Conservation (phyloP, 2,113 vertebrate genomes). For the Haliaeetus leucogaster region DNA sequence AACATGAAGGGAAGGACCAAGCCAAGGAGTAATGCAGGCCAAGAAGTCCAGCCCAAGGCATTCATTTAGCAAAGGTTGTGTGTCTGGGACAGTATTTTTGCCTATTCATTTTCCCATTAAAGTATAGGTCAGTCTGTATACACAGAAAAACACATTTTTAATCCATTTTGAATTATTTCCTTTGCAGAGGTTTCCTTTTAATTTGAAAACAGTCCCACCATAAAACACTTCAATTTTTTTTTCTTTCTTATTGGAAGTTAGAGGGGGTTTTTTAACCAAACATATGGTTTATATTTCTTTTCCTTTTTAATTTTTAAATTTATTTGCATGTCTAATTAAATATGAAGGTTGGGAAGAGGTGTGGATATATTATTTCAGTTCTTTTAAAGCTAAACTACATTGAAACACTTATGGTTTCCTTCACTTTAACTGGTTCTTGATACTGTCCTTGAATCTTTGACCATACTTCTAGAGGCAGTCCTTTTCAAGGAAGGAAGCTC, state of each 20-base stretch:
- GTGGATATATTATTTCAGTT: background rate
- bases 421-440: background rate
- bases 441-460: background rate
- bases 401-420: background rate
- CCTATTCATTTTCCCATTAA: background rate
- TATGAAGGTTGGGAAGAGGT: background rate
- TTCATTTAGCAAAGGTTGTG: background rate
- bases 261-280: fast-evolving
- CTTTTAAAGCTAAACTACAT: background rate
- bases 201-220: background rate
- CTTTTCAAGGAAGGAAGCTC: background rate
- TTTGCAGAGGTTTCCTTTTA: background rate
- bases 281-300: background rate
- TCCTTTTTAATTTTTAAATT: background rate
- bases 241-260: background rate
- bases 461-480: background rate
- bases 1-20: background rate
- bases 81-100: background rate
- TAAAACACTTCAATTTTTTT: background rate
- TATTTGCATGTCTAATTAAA: background rate
- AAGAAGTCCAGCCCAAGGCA: background rate
- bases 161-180: background rate
- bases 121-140: background rate
- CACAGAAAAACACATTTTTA: background rate
- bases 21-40: background rate